Evolutionary conservation across 2,888 invertebrate species (phyloP).

Genomic region (Coleophora flavipennella): DNA sequence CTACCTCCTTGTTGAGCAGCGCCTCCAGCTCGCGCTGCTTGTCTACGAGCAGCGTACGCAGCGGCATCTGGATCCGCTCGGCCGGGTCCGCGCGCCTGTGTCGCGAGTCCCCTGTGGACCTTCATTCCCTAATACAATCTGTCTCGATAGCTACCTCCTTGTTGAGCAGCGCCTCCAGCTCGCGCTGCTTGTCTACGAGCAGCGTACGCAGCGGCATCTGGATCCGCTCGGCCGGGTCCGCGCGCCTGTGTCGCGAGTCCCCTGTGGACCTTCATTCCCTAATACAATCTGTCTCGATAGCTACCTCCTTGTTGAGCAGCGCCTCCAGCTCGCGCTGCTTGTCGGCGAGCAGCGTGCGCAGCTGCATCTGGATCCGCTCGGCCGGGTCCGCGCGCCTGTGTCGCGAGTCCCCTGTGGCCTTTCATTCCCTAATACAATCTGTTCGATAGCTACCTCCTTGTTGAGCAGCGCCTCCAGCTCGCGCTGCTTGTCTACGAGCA

Average conservation of each 20-base stretch:
- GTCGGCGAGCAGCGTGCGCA: conserved; percentile 73
- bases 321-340: conserved; percentile 78
- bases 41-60: conserved; percentile 73
- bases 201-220: conserved; percentile 70
- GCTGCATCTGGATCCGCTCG: conserved; percentile 66
- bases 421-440: too few relatives aligned
- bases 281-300: too few relatives aligned
- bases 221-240: conserved; percentile 61
- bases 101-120: too few relatives aligned
- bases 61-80: conserved; percentile 66
- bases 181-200: conserved; percentile 75
- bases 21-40: conserved; percentile 78
- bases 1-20: conserved; percentile 75
- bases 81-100: too few relatives aligned
- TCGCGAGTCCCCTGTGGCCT: conserved; percentile 22
- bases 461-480: conserved; percentile 78
- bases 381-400: conserved; percentile 31
- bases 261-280: too few relatives aligned
- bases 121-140: too few relatives aligned
- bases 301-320: too few relatives aligned
- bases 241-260: too few relatives aligned
- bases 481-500: conserved; percentile 75
- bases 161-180: conserved; percentile 76
- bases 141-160: too few relatives aligned
- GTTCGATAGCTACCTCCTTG: conserved; percentile 75